These are phyloP conservation scores for Drosophila mimetica DNA, from an alignment of 2,888 invertebrate species.

Conservation along the genomic window DNA sequence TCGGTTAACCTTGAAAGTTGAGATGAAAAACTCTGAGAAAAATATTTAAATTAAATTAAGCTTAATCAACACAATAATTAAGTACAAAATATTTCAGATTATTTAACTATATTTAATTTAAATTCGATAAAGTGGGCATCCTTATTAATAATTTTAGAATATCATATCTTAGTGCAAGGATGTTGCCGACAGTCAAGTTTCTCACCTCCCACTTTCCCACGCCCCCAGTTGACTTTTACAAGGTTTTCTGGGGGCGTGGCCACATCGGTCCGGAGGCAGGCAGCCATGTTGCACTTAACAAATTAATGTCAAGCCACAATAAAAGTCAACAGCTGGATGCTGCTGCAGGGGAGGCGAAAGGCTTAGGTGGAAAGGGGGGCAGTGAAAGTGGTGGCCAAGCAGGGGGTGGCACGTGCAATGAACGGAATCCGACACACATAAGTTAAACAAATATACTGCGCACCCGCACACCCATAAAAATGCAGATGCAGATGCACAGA, in stretches of 20 bases:
- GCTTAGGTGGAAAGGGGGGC: conserved; percentile 28
- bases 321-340: conserved; percentile 77
- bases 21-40: not conserved
- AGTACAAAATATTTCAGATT: no score
- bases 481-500: conserved; percentile 20
- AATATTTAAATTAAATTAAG: no score
- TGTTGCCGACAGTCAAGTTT: conserved; percentile 5
- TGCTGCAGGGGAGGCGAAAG: conserved; percentile 29
- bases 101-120: no score
- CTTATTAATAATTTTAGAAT: no score
- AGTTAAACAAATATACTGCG: conserved; percentile 33
- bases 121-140: no score
- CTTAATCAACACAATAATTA: no score
- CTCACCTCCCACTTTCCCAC: conserved; percentile 22
- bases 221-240: conserved; percentile 26
- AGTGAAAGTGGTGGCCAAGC: not conserved
- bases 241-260: conserved; percentile 27
- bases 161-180: not conserved
- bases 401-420: conserved; percentile 16
- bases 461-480: conserved; percentile 20
- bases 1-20: not conserved
- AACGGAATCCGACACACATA: conserved; percentile 31
- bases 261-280: conserved; percentile 22
- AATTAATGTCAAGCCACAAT: conserved; percentile 80
- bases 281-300: conserved; percentile 71